Percentiles rank a stretch among this genome's conserved stretches.
Conservation (phyloP, 64 coral and sea anemone species). For the Cladopsammia gracilis region DNA sequence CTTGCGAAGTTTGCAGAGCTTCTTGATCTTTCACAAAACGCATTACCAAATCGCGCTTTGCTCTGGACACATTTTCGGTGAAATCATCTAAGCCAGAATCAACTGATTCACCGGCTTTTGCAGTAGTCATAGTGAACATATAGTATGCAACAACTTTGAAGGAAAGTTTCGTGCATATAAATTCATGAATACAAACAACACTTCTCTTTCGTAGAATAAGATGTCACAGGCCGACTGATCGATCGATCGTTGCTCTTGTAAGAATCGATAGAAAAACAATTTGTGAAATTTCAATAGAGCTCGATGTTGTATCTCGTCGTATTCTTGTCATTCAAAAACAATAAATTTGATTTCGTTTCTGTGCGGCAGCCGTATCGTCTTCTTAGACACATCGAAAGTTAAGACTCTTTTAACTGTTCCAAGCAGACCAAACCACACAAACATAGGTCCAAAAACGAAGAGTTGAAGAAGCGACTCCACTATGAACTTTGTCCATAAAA, state of each 20-base stretch:
- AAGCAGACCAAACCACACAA: background rate
- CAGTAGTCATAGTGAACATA: slow-evolving; percentile 21
- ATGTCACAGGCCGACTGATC: background rate
- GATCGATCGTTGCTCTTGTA: background rate
- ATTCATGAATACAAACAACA: background rate
- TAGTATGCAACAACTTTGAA: background rate
- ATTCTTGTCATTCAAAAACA: background rate
- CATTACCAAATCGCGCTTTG: slow-evolving; percentile 87
- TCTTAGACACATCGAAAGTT: background rate
- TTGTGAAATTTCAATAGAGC: background rate
- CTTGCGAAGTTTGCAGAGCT: slow-evolving; percentile 90
- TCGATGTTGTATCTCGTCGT: background rate
- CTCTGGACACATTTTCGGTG: slow-evolving; percentile 38
- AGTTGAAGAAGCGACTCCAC: background rate
- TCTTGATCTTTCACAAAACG: slow-evolving; percentile 97
- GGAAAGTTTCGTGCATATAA: background rate
- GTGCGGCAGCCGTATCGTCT: too few relatives aligned
- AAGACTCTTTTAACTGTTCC: background rate
- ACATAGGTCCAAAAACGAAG: background rate
- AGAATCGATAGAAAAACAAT: background rate
- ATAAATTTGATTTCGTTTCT: background rate
- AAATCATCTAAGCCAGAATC: background rate
- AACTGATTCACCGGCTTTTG: background rate
- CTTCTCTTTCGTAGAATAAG: background rate
- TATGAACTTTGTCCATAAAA: background rate